Conservation (phyloP, 2,797 vertebrate genomes). For the Xenops minutus region DNA sequence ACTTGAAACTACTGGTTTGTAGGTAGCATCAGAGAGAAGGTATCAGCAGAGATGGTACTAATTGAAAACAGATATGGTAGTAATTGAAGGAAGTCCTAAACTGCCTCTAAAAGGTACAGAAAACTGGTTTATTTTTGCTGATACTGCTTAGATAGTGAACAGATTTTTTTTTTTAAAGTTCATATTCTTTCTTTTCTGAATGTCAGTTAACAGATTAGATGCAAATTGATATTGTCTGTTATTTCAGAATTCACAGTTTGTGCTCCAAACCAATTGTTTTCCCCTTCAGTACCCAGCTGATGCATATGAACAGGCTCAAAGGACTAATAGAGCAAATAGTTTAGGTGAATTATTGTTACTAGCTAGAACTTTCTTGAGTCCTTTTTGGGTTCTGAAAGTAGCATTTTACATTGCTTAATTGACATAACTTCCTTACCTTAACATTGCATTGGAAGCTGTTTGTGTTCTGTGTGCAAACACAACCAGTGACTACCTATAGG, state of each 20-base stretch:
- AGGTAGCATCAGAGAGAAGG: neutral
- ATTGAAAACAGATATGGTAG: neutral
- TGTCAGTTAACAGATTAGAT: neutral
- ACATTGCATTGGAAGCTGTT: neutral
- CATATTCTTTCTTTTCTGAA: neutral
- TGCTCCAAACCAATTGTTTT: neutral
- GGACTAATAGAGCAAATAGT: neutral
- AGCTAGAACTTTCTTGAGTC: neutral
- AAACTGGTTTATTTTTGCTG: neutral
- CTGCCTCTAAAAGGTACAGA: neutral
- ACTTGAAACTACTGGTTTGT: neutral
- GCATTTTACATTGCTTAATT: neutral
- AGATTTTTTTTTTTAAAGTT: neutral
- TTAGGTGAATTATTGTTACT: neutral
- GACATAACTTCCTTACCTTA: neutral
- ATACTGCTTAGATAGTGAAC: neutral
- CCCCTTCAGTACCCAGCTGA: neutral
- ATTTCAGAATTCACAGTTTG: neutral
- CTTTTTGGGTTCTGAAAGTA: neutral
- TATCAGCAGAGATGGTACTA: neutral
- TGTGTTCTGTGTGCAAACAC: neutral
- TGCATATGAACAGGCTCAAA: neutral
- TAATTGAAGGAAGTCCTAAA: neutral
- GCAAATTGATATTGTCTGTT: neutral
- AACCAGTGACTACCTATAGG: neutral